Base-by-base conservation (phyloP, 1,140 invertebrate species). In the Drosophila parabipectinata region DNA sequence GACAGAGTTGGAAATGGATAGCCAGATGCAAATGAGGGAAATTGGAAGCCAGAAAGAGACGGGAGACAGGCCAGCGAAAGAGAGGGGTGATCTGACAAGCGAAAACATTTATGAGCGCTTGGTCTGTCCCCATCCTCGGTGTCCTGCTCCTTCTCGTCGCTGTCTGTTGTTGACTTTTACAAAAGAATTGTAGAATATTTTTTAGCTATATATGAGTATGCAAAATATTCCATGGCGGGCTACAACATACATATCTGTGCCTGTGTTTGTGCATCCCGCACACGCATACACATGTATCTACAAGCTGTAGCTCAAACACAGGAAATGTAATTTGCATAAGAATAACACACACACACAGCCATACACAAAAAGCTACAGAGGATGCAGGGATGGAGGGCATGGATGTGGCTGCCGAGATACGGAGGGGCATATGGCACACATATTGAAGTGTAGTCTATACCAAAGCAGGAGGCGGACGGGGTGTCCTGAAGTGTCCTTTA, bases 311-410 rank as follows among this genome's bases (percentile, higher is more conserved):
- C 81, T 85, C 81, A 85, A 85, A 85, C 81, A 85, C 81, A 87
- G 81, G 81, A 85, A 85, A 85, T 85, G 81, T 85, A 85, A 85
- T 85, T 85, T 85, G 81, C 81, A 85, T 85, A 85, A 85, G 82
- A 85, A 85, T 85, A 87, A 85, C 82, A 85, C 63, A 82, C 63
- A 85, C 44, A 67, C 51, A 77, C 57, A 24, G 21, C 21, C 24
- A 50, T 41, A 12, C 10, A 37, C n/a, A 53, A 37, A 9, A 10
- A 1, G 7, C 26, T 24, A 28, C 7, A 10, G n/a, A 6, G 28
- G 24, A 5, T 4, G 28, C 9, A 37, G n/a, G 28, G n/a, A 10
- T 34, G 44, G 14, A 24, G 37, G 18, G 32, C 52, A 47, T 64
- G 63, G 60, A 54, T 73, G 58, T 55, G 66, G 63, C 66, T 68